These are phyloP conservation scores for Campoletis raptor DNA, from an alignment of 2,888 invertebrate species.

Conservation along the genomic window DNA sequence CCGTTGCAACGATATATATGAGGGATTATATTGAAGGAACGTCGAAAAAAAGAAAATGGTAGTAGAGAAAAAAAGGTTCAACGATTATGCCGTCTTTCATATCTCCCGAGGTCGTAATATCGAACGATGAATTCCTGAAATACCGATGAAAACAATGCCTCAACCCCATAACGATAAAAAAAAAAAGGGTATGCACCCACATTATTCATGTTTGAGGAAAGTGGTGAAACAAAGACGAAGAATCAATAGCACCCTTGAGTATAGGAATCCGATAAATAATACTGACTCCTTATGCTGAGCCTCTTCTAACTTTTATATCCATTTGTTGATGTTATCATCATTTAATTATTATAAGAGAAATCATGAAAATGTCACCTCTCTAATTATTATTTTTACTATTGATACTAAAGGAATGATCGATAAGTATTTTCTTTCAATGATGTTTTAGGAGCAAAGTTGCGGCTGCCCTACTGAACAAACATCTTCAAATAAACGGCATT, in stretches of 20 bases:
- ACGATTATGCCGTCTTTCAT: constrained; percentile 3
- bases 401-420: not conserved
- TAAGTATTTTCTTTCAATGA: not conserved
- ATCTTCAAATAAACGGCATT: constrained; percentile 95
- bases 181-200: not conserved
- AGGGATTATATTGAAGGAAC: constrained; percentile 36
- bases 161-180: not conserved
- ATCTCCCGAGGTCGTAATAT: constrained; percentile 29
- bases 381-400: not conserved
- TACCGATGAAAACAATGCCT: constrained; percentile 36
- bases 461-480: constrained; percentile 93
- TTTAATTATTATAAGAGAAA: not conserved
- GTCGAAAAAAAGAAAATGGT: constrained; percentile 22
- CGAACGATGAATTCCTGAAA: constrained; percentile 58
- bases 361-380: not conserved
- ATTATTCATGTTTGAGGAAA: not conserved
- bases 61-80: not conserved
- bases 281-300: not conserved
- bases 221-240: not conserved
- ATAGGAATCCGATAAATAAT: not conserved
- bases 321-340: not conserved
- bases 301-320: not conserved
- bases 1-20: constrained; percentile 42
- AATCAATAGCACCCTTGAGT: not conserved
- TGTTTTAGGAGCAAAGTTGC: constrained; percentile 94